Percentiles rank a stretch among this genome's conserved stretches.
Conservation (phyloP, 2,888 invertebrate species). For the Eurytoma californica region DNA sequence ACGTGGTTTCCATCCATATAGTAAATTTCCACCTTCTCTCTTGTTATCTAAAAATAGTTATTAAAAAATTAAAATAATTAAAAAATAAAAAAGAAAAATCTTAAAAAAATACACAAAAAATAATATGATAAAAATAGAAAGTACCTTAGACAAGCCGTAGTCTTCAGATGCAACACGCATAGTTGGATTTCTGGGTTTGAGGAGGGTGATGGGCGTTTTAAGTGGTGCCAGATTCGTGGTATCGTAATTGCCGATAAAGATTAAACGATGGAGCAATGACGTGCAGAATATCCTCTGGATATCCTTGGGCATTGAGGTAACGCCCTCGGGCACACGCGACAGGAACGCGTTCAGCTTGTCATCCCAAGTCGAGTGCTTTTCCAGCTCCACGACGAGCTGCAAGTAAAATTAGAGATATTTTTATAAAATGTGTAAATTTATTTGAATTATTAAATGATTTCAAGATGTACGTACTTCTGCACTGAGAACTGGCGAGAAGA, state of each 20-base stretch:
- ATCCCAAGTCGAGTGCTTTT: constrained; percentile 77
- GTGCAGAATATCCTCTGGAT: constrained; percentile 73
- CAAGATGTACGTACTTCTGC: constrained; percentile 66
- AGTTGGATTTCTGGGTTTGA: constrained; percentile 80
- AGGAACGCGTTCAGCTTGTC: constrained; percentile 78
- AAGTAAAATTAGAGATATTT: background rate
- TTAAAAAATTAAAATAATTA: too few relatives aligned
- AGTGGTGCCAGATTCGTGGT: constrained; percentile 75
- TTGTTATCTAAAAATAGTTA: constrained; percentile 75
- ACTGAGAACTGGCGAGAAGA: constrained; percentile 75
- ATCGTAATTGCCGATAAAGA: constrained; percentile 77
- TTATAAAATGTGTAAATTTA: background rate
- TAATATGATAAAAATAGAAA: background rate
- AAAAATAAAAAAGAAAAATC: background rate
- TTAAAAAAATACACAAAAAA: background rate
- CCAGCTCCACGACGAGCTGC: constrained; percentile 73
- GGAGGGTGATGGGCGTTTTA: constrained; percentile 79
- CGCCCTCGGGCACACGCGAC: constrained; percentile 72
- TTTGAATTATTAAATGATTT: too few relatives aligned
- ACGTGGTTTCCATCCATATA: constrained; percentile 85
- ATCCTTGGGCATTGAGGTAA: constrained; percentile 65
- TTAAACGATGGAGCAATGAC: constrained; percentile 77
- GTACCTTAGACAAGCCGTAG: constrained; percentile 78
- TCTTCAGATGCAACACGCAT: constrained; percentile 79
- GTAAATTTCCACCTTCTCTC: constrained; percentile 78